These are phyloP conservation scores for Ariopsis seemanni DNA, from an alignment of 2,113 vertebrate species.

Conservation along the genomic window DNA sequence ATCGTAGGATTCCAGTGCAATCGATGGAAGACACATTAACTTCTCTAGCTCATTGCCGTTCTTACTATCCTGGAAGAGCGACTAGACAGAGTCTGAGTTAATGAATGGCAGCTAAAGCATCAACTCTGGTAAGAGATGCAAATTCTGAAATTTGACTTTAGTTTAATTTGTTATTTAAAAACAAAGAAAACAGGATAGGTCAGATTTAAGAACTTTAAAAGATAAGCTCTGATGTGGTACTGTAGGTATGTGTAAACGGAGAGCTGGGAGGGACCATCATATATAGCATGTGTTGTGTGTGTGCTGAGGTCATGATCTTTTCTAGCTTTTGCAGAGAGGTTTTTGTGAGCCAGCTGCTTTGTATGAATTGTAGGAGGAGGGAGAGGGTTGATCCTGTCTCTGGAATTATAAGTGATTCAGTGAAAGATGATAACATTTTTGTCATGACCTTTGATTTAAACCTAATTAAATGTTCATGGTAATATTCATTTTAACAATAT, in stretches of 20 bases:
- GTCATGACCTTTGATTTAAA: background rate
- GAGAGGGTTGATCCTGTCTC: conserved; percentile 8
- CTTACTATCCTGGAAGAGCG: background rate
- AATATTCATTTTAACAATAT: background rate
- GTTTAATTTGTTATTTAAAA: background rate
- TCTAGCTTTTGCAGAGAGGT: conserved; percentile 24
- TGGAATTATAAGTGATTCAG: background rate
- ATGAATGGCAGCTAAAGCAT: conserved; percentile 1
- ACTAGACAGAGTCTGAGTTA: background rate
- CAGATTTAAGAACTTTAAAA: background rate
- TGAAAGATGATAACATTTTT: background rate
- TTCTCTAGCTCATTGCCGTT: background rate
- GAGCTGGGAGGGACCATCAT: background rate
- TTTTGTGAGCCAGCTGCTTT: conserved; percentile 54
- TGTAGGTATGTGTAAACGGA: background rate
- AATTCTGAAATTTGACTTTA: background rate
- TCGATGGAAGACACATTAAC: background rate
- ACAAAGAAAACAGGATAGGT: background rate
- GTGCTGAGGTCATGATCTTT: conserved; percentile 36
- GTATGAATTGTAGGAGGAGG: conserved; percentile 42
- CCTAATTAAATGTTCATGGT: background rate
- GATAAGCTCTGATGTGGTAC: background rate
- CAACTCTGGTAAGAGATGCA: conserved; percentile 12
- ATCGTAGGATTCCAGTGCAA: background rate
- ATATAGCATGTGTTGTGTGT: conserved; percentile 1